Evolutionary conservation across 2,797 vertebrate genomes (phyloP), one percentile per base, ranked within the genome.

Genomic region (Microcaecilia unicolor): DNA sequence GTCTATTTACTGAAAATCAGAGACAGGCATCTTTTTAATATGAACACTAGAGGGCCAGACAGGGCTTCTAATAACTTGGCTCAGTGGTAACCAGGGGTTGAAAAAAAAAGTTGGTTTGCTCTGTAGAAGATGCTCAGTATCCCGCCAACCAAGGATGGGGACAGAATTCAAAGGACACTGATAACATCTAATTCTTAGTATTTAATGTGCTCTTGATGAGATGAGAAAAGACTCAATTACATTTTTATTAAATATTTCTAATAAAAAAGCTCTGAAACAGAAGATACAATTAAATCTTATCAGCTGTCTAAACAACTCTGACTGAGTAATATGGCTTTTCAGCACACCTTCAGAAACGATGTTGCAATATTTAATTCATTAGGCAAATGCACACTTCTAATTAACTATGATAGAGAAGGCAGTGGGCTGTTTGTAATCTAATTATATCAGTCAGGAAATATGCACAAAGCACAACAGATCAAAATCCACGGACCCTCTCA

Each of bases 1-100:
- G n/a, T 23, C n/a, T 10, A 13, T 9, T 3, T 12, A 15, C 9
- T 31, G 9, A 4, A 24, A 4, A n/a, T 19, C n/a, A 8, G 27
- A 9, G 6, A 12, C 9, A 15, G n/a, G n/a, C 11, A 27, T 29
- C 19, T 41, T 16, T 33, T 5, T 37, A 23, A 28, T 37, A 29
- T 42, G 20, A 37, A 67, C 74, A 70, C 65, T 44, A 74, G 71
- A 39, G 56, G 69, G 64, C 69, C 45, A 34, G 38, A 49, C 18
- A 15, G 23, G 15, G 44, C 64, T 34, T 50, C 15, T 44, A 31
- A 34, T 10, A 41, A 22, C 33, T 22, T 24, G 3, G 2, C 11
- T 1, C 1, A 3, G 4, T 11, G 10, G 13, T 24, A 37, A n/a
- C n/a, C n/a, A n/a, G n/a, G n/a, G n/a, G n/a, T n/a, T n/a, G n/a